Conservation (phyloP, 1,140 invertebrate species). For the Piezodorus guildinii region DNA sequence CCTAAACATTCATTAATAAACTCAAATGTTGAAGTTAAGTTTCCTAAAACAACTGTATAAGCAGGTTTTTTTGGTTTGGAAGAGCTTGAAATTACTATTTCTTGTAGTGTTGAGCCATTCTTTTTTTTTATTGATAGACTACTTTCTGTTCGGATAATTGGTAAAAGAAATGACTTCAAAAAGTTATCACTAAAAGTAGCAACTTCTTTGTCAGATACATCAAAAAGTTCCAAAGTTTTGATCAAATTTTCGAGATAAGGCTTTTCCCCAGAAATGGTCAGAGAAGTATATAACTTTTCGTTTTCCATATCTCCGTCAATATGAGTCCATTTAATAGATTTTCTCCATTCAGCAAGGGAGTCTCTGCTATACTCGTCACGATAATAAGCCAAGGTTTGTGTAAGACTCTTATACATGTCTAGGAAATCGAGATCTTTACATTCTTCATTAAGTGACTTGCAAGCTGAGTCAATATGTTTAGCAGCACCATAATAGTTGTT, state of each 20-base stretch:
- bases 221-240: constrained; percentile 20
- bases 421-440: constrained; percentile 15
- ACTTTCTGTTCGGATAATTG: constrained; percentile 15
- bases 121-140: background rate
- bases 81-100: constrained; percentile 1
- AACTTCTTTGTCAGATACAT: constrained; percentile 18
- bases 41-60: constrained; percentile 17
- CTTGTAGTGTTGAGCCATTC: background rate
- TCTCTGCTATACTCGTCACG: constrained; percentile 8
- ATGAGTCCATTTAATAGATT: constrained; percentile 11
- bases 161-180: constrained; percentile 16
- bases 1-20: constrained; percentile 26
- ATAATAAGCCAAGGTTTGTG: background rate
- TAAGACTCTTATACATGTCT: constrained; percentile 16
- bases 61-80: constrained; percentile 8
- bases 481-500: constrained; percentile 12
- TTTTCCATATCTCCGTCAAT: constrained; percentile 1
- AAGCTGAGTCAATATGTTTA: constrained; percentile 13
- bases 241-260: constrained; percentile 16
- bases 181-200: constrained; percentile 17
- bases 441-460: constrained; percentile 1
- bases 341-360: constrained; percentile 16
- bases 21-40: constrained; percentile 22
- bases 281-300: background rate
- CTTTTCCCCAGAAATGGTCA: background rate